These are phyloP conservation scores for Neomonachus schauinslandi DNA, from an alignment of 2,113 vertebrate species.

Conservation along the genomic window DNA sequence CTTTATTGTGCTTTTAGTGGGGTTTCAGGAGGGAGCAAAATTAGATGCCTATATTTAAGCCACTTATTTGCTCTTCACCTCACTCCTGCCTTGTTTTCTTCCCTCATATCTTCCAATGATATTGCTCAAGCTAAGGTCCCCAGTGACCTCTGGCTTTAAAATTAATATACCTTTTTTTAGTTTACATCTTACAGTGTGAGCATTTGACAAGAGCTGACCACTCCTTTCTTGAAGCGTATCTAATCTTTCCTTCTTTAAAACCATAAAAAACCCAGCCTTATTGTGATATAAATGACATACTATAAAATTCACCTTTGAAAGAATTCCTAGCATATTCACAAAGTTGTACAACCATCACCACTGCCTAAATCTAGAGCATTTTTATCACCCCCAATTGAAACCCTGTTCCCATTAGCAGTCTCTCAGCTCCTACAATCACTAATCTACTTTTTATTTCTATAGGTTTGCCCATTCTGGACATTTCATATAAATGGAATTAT, in stretches of 20 bases:
- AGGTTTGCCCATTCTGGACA: neutral
- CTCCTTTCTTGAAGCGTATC: slow-evolving; percentile 36
- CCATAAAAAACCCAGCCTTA: neutral
- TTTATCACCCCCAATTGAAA: neutral
- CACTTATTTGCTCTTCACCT: neutral
- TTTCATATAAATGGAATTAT: slow-evolving; percentile 35
- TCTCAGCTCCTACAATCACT: neutral
- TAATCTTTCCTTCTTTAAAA: slow-evolving; percentile 56
- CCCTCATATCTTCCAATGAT: neutral
- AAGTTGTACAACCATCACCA: neutral
- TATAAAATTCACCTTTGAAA: slow-evolving; percentile 24
- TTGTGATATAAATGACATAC: neutral
- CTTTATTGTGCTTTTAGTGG: neutral
- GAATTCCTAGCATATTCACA: slow-evolving; percentile 24
- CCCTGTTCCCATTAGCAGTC: neutral
- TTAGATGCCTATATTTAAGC: neutral
- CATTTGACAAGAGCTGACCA: slow-evolving; percentile 39
- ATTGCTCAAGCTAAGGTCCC: neutral
- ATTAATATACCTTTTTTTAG: neutral
- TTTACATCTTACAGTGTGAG: slow-evolving; percentile 26
- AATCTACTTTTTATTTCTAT: neutral
- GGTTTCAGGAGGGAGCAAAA: neutral
- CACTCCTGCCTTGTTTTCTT: neutral
- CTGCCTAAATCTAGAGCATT: neutral
- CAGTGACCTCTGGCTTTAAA: slow-evolving; percentile 8